Conservation (phyloP, 2,797 vertebrate genomes). For the Danionella dracula region DNA sequence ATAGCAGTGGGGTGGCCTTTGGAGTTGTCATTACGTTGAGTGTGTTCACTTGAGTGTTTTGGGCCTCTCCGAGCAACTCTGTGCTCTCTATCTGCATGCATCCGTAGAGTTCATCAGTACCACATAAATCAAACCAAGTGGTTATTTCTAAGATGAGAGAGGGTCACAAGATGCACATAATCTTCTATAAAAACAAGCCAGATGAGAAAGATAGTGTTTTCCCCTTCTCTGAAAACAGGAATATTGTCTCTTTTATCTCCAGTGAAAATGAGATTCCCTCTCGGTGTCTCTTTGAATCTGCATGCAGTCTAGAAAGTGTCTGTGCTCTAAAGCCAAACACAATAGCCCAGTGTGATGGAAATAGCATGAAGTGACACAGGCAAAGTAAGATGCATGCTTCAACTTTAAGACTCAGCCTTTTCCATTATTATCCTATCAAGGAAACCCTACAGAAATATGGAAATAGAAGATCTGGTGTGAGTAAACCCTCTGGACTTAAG, state of each 20-base stretch:
- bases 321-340: constrained; percentile 35
- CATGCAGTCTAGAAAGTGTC: constrained; percentile 16
- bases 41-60: too few relatives aligned
- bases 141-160: not conserved
- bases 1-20: too few relatives aligned
- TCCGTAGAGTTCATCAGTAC: too few relatives aligned
- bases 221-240: constrained; percentile 10
- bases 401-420: constrained; percentile 14
- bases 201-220: constrained; percentile 10
- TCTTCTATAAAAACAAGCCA: constrained; percentile 2
- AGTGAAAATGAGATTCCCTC: constrained; percentile 21
- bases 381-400: constrained; percentile 34
- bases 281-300: constrained; percentile 24
- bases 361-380: constrained; percentile 31
- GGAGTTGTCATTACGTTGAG: too few relatives aligned
- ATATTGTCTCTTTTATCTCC: constrained; percentile 19
- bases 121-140: not conserved
- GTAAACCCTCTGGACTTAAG: not conserved
- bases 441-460: constrained; percentile 13
- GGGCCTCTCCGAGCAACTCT: not conserved
- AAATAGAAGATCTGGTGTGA: constrained; percentile 40
- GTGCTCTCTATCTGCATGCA: too few relatives aligned
- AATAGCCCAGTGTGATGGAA: constrained; percentile 37
- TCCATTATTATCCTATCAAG: constrained; percentile 23
- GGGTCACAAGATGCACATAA: not conserved